Conservation (phyloP, 2,888 invertebrate genomes). For the Drosophila lutescens region DNA sequence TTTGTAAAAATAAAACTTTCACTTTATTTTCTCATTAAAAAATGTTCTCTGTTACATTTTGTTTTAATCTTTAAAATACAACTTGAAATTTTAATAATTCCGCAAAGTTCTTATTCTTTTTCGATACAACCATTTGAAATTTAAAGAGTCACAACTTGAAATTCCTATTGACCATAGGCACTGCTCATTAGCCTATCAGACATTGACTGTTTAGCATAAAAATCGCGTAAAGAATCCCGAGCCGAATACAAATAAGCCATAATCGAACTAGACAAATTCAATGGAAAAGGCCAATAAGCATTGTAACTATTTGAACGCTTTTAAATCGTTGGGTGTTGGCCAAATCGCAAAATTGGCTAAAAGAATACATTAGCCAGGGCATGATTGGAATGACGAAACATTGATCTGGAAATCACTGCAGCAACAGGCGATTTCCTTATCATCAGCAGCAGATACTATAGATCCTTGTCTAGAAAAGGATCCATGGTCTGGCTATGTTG, state of each 20-base stretch:
- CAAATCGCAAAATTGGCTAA: constrained; percentile 45
- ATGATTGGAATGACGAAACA: constrained; percentile 15
- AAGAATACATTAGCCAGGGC: constrained; percentile 5
- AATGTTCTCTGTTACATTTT: too few relatives aligned
- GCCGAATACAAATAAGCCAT: constrained; percentile 28
- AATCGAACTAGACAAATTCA: constrained; percentile 44
- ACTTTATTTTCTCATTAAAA: background rate
- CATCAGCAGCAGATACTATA: constrained; percentile 4
- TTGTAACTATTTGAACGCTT: constrained; percentile 59
- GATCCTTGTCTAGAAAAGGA: constrained; percentile 10
- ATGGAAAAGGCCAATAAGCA: constrained; percentile 50
- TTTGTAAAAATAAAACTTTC: background rate
- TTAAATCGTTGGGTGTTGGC: constrained; percentile 61
- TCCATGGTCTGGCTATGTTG: constrained; percentile 39
- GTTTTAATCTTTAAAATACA: too few relatives aligned
- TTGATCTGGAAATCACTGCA: background rate
- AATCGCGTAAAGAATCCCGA: constrained; percentile 18
- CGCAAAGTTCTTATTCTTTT: background rate
- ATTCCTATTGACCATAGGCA: constrained; percentile 14
- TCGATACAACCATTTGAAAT: constrained; percentile 1
- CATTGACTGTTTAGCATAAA: constrained; percentile 27
- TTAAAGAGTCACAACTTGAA: background rate
- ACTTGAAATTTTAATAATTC: too few relatives aligned
- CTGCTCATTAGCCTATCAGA: constrained; percentile 10
- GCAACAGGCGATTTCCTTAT: constrained; percentile 11